Evolutionary conservation across 2,888 invertebrate genomes (phyloP), one percentile per base, ranked within the genome.

Genomic region (Conomelus anceps): DNA sequence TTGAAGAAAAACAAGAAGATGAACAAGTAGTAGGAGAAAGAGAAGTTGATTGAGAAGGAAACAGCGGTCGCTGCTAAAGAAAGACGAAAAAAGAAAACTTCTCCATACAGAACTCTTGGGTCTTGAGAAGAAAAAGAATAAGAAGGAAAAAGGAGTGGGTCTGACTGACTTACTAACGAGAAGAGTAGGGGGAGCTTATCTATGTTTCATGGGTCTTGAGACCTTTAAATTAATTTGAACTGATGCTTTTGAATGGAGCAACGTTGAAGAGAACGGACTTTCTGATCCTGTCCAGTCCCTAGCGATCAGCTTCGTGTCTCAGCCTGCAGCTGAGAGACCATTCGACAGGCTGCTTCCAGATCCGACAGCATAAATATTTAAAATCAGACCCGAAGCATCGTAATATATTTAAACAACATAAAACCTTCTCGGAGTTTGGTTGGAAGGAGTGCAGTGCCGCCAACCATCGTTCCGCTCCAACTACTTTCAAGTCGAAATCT

Each of bases 161-260:
- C 63, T 63, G 63, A 63, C 63, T 63, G 63, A 63, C 63, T 63
- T 63, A 63, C 63, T 63, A 63, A 63, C 63, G 20, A 63, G 63
- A n/a, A n/a, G 63, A 20, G 63, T n/a, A 63, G 63, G 63, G 63
- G 3, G n/a, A 86, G 86, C 86, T 86, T 24, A 86, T 86, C 86
- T 86, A 86, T 86, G 24, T 86, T 86, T 86, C 86, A 86, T 86
- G 86, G 24, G 29, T 1, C 29, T 22, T 24, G 29, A 86, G 86
- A 29, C 29, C 86, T 24, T 29, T 86, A 86, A 86, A 86, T 86
- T 86, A 86, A 86, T 86, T 86, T 86, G 29, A 86, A 22, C 29
- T 23, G 86, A 86, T 26, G 24, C 86, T 86, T 29, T 26, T 86
- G 86, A 86, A 86, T 86, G 23, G 6, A 86, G 34, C 13, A 34